A percentile compares a stretch with the other conserved stretches of the same genome.
phyloP scores from a whole-genome alignment of 2,888 invertebrate species.

The Anorthoa munda region DNA sequence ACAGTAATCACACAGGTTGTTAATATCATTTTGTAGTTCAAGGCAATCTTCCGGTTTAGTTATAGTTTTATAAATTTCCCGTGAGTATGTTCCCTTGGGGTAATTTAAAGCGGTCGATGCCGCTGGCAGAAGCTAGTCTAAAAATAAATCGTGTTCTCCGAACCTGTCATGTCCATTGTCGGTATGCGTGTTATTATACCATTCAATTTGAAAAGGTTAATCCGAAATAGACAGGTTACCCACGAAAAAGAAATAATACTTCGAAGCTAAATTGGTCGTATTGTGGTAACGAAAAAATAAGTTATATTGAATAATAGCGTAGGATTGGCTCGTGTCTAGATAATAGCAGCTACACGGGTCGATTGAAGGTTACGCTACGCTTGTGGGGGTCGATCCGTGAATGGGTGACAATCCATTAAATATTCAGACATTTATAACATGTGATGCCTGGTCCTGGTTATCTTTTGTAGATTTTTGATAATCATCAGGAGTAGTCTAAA shows the following conservation, averaged over 20 bases:
- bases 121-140: not conserved
- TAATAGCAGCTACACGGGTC: not conserved
- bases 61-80: too few species aligned
- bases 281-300: not conserved
- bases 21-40: too few species aligned
- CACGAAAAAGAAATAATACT: slow-evolving; percentile 1
- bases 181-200: slow-evolving; percentile 11
- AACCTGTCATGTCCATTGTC: not conserved
- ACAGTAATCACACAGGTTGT: too few species aligned
- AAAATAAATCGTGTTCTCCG: slow-evolving; percentile 28
- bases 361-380: not conserved
- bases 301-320: not conserved
- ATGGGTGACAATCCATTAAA: not conserved
- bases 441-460: too few species aligned
- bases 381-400: too few species aligned
- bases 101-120: too few species aligned
- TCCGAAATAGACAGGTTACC: slow-evolving; percentile 9
- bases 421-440: not conserved
- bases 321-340: not conserved
- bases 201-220: slow-evolving; percentile 31
- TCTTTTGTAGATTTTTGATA: too few species aligned
- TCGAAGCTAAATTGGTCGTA: not conserved
- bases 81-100: too few species aligned
- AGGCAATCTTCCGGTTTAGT: too few species aligned
- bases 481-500: too few species aligned